Percentiles rank a stretch among this genome's conserved stretches.
Conservation (phyloP, 2,797 vertebrate species). For the Sylvilagus floridanus region DNA sequence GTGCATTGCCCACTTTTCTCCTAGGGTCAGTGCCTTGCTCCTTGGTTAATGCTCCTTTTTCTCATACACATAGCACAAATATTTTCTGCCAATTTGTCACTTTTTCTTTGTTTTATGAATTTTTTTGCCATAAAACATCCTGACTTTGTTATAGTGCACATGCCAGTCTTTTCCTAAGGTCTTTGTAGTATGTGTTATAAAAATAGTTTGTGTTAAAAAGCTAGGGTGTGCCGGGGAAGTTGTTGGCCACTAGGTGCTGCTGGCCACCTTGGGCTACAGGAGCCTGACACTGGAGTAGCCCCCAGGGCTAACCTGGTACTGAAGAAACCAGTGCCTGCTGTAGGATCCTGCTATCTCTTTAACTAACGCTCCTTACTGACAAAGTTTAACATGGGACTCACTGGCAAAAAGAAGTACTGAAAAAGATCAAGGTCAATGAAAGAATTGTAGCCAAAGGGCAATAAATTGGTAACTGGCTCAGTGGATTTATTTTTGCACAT, state of each 20-base stretch:
- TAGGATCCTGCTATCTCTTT: neutral
- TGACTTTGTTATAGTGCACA: neutral
- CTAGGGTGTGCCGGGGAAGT: neutral
- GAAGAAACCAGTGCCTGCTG: neutral
- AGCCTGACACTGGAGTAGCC: neutral
- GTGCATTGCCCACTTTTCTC: neutral
- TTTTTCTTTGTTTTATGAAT: neutral
- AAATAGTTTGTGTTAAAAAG: neutral
- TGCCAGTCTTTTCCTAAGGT: neutral
- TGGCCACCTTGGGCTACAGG: neutral
- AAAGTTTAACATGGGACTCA: neutral
- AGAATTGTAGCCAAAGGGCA: neutral
- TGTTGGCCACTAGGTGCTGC: neutral
- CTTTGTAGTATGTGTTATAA: neutral
- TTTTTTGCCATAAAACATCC: neutral
- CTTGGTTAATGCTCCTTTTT: neutral
- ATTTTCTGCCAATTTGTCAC: neutral
- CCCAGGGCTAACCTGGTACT: neutral
- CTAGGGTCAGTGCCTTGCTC: neutral
- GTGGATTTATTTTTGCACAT: slow-evolving; percentile 30
- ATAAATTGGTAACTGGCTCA: neutral
- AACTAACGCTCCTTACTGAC: neutral
- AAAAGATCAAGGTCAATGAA: neutral
- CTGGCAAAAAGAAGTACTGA: neutral
- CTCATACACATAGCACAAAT: neutral